Base-by-base conservation (phyloP, 2,113 vertebrate species). In the Varanus salvator region DNA sequence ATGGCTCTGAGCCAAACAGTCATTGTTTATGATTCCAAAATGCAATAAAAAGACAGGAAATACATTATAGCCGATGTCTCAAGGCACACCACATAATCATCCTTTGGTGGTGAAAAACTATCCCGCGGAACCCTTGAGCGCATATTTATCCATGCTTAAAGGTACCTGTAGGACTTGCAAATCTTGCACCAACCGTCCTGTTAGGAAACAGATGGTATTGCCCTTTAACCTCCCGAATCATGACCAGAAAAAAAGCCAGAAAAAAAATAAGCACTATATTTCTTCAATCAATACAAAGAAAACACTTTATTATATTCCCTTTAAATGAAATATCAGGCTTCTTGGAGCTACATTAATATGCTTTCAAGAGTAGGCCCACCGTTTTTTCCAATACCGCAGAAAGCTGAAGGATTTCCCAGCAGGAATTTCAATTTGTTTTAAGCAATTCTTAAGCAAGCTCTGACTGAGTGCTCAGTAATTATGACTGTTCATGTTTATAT, bases 1-100 rank as follows among this genome's bases (percentile, higher is more conserved):
- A 99, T 98, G 98, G 98, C 98, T 99, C 97, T 97, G 98, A 98
- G 98, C 98, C 98, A 98, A 98, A 98, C 97, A 96, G 97, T 97
- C 98, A 98, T 98, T 99, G 98, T 99, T 99, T 99, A 98, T 98
- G 97, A 98, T 97, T 98, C 97, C 98, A 98, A 98, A 98, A 98
- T 98, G 97, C 98, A 99, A 98, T 98, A 98, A 98, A 98, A 98
- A 97, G 98, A 97, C 97, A 97, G 98, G 97, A 98, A 98, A 98
- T 99, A 98, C 98, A 98, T 98, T 98, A 98, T 97, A 97, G 98
- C 97, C 97, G 96, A 95, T 98, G 98, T 98, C 98, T 99, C 97
- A 97, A 97, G 98, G 98, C 98, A 95, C 98, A 98, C 97, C 97
- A 97, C 98, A 97, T 98, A 98, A 99, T 98, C 97, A 98, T 97